A percentile compares a stretch with the other conserved stretches of the same genome.
These are phyloP conservation scores for Poeciliopsis occidentalis DNA, from an alignment of 2,113 vertebrate species.

Conservation along the genomic window DNA sequence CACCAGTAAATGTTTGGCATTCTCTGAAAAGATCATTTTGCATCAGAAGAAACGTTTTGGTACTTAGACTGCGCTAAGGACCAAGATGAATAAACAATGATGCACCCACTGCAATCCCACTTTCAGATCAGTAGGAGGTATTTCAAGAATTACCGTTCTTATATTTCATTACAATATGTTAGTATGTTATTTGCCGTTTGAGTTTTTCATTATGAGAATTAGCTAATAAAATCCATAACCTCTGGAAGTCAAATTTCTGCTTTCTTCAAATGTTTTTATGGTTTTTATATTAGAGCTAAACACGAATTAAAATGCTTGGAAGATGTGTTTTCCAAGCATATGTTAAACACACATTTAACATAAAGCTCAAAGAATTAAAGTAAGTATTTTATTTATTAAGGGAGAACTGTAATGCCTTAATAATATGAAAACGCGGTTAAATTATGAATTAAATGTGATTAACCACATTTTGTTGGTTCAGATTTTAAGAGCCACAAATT, in stretches of 20 bases:
- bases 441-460: too few relatives aligned
- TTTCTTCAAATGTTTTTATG: background rate
- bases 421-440: too few relatives aligned
- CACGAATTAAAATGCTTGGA: background rate
- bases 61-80: background rate
- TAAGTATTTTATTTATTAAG: too few relatives aligned
- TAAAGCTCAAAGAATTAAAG: too few relatives aligned
- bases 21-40: background rate
- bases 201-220: background rate
- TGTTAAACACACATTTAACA: background rate
- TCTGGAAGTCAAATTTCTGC: constrained; percentile 7
- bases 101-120: too few relatives aligned
- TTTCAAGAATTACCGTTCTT: background rate
- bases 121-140: background rate
- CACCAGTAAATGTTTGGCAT: background rate
- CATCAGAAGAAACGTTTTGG: background rate
- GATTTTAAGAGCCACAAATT: background rate
- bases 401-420: too few relatives aligned
- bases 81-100: background rate
- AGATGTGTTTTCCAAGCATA: background rate
- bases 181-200: constrained; percentile 29
- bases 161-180: background rate
- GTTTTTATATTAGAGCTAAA: background rate
- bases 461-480: background rate
- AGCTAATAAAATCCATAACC: constrained; percentile 42